phyloP scores from a whole-genome alignment of 2,888 invertebrate species.

The Platynereis dumerilii region DNA sequence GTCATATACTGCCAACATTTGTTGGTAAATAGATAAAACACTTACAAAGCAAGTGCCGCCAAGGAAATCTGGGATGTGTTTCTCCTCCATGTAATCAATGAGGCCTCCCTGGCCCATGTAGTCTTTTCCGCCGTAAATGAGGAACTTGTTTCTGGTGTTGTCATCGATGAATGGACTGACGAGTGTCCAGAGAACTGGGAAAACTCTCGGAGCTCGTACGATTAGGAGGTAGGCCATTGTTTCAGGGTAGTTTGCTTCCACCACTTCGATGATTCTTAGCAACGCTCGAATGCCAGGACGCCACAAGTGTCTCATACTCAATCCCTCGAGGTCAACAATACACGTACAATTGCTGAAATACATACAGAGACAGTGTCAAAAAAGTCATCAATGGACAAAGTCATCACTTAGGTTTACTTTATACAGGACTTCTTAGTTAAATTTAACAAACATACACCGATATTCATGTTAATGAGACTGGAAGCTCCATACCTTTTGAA shows the following conservation, averaged over 20 bases:
- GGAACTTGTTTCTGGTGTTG: slow-evolving; percentile 87
- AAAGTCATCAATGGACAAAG: too few species aligned
- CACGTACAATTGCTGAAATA: slow-evolving; percentile 80
- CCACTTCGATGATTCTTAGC: slow-evolving; percentile 77
- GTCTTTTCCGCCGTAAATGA: slow-evolving; percentile 89
- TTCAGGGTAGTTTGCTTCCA: slow-evolving; percentile 93
- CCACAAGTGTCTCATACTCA: slow-evolving; percentile 96
- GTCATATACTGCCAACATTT: too few species aligned
- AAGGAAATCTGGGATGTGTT: slow-evolving; percentile 88
- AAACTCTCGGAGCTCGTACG: slow-evolving; percentile 89
- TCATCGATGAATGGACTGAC: slow-evolving; percentile 95
- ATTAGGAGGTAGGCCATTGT: slow-evolving; percentile 91
- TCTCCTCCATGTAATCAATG: slow-evolving; percentile 82
- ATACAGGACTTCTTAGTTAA: too few species aligned
- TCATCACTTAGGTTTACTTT: too few species aligned
- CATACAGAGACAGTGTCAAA: too few species aligned
- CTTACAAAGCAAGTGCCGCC: slow-evolving; percentile 87
- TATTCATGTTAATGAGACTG: too few species aligned
- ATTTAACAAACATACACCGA: too few species aligned
- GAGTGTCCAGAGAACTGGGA: slow-evolving; percentile 94
- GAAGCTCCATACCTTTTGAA: too few species aligned
- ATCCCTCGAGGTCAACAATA: slow-evolving; percentile 88
- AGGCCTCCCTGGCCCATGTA: slow-evolving; percentile 83
- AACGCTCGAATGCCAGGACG: slow-evolving; percentile 81
- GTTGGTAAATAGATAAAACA: too few species aligned